A percentile compares a stretch with the other conserved stretches of the same genome.
Evolutionary conservation across 2,797 vertebrate genomes (phyloP).

Genomic region (Lateolabrax maculatus): DNA sequence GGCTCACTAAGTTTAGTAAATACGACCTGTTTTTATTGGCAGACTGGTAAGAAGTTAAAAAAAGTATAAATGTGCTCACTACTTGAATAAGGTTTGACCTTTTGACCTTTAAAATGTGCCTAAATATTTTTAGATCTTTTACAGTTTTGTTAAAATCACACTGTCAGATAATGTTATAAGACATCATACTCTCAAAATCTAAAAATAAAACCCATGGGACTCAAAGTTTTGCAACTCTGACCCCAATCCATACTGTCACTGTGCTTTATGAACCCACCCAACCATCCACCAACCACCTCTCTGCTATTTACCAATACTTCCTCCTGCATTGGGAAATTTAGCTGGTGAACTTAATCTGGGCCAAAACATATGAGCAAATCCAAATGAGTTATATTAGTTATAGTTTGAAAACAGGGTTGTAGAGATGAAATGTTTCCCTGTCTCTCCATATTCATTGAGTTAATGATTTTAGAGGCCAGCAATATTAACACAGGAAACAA

Average conservation of each 20-base stretch:
- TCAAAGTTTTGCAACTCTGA: too few relatives aligned
- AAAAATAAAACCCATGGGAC: too few relatives aligned
- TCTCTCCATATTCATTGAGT: neutral
- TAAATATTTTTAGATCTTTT: neutral
- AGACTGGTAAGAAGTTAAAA: neutral
- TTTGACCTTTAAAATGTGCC: neutral
- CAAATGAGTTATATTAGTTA: neutral
- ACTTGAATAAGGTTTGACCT: too few relatives aligned
- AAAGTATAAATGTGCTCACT: too few relatives aligned
- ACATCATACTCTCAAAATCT: too few relatives aligned
- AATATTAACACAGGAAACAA: neutral
- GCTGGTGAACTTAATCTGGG: neutral
- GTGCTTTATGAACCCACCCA: neutral
- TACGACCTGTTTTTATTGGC: neutral
- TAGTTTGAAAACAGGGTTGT: neutral
- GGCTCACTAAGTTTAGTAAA: neutral
- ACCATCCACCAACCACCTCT: neutral
- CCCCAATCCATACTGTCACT: neutral
- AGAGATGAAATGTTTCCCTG: neutral
- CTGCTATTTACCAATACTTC: neutral
- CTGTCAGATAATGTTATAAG: neutral
- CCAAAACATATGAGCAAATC: neutral
- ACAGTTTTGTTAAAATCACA: neutral
- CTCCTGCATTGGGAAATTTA: neutral
- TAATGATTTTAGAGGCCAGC: neutral